Conservation (phyloP, 2,113 vertebrate species). For the Heloderma charlesbogerti region DNA sequence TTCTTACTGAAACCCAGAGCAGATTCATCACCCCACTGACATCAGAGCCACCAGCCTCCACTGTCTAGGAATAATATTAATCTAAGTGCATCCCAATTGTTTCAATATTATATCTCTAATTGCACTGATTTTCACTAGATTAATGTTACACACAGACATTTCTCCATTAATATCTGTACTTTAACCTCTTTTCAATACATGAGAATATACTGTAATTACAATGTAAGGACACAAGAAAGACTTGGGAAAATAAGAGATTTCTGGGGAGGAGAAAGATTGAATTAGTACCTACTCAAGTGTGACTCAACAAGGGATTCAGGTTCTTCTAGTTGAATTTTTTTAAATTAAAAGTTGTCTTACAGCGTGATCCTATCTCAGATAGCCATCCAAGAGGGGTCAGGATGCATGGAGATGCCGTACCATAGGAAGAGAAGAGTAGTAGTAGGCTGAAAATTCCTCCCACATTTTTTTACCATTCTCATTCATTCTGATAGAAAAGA, state of each 20-base stretch:
- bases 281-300: neutral
- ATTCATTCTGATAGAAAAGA: no score
- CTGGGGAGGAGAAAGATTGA: neutral
- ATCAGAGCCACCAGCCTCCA: no score
- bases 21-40: no score
- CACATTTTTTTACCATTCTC: no score
- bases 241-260: neutral
- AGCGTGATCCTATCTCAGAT: neutral
- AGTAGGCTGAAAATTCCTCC: no score
- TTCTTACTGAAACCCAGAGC: no score
- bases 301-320: neutral
- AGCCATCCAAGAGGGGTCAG: no score
- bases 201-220: neutral
- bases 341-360: neutral
- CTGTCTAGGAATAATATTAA: no score
- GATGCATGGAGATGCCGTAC: no score
- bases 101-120: neutral
- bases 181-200: neutral
- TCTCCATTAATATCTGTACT: neutral
- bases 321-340: neutral
- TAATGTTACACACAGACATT: neutral
- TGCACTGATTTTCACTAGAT: neutral
- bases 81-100: neutral
- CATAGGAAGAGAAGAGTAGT: no score
- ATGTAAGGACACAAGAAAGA: neutral